Conservation (phyloP, 1,140 invertebrate genomes). For the Xylocopa sonorina region DNA sequence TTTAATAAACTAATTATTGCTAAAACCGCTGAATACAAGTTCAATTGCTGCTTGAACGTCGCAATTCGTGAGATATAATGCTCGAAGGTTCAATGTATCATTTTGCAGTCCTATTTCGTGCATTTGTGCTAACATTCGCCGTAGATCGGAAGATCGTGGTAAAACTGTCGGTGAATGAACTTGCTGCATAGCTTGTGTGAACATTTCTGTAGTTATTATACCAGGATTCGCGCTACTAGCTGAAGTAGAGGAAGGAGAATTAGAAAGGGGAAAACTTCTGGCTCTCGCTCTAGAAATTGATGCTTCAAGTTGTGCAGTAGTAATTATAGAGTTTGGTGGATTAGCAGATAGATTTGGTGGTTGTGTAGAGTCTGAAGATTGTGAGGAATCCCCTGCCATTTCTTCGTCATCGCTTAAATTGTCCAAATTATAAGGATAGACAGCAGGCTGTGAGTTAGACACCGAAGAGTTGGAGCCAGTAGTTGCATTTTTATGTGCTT, state of each 20-base stretch:
- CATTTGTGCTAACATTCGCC: slow-evolving; percentile 90
- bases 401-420: slow-evolving; percentile 83
- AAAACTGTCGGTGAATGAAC: slow-evolving; percentile 65
- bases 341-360: slow-evolving; percentile 66
- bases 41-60: slow-evolving; percentile 95
- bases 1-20: slow-evolving; percentile 69
- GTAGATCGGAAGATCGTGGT: slow-evolving; percentile 68
- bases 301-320: slow-evolving; percentile 81
- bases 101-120: slow-evolving; percentile 94
- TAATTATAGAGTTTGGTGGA: slow-evolving; percentile 77
- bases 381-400: slow-evolving; percentile 82
- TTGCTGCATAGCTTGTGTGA: slow-evolving; percentile 83
- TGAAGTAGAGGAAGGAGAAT: slow-evolving; percentile 69
- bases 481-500: slow-evolving; percentile 73
- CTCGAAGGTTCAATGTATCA: slow-evolving; percentile 92
- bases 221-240: slow-evolving; percentile 65
- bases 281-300: slow-evolving; percentile 80
- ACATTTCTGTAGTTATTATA: slow-evolving; percentile 84
- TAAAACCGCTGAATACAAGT: slow-evolving; percentile 85
- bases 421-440: slow-evolving; percentile 81
- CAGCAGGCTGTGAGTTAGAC: slow-evolving; percentile 68
- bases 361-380: slow-evolving; percentile 79
- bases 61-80: slow-evolving; percentile 90
- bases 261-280: slow-evolving; percentile 52
- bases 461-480: slow-evolving; percentile 69